A percentile compares a stretch with the other conserved stretches of the same genome.
phyloP scores from a whole-genome alignment of 37 sponge, comb jelly and placozoan species.

The Cladorhizidae sp. region DNA sequence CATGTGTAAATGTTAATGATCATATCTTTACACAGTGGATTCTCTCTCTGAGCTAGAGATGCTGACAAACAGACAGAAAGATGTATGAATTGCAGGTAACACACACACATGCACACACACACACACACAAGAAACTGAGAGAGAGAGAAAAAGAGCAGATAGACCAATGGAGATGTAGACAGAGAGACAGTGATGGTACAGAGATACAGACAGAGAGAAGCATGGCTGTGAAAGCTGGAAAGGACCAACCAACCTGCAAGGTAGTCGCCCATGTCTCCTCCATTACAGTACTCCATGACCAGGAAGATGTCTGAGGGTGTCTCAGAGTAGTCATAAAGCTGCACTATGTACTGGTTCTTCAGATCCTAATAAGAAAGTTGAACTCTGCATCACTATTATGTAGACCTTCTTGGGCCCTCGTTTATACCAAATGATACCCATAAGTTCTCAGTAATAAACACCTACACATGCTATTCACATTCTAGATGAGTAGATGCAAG shows the following conservation, averaged over 20 bases:
- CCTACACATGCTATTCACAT: no score
- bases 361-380: constrained; percentile 57
- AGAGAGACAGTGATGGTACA: background rate
- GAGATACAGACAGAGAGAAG: background rate
- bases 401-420: no score
- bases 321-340: constrained; percentile 62
- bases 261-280: constrained; percentile 88
- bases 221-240: no score
- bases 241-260: constrained; percentile 49
- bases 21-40: background rate
- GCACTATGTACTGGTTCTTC: constrained; percentile 71
- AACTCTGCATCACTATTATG: no score
- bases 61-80: no score
- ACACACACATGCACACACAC: no score
- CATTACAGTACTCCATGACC: constrained; percentile 87
- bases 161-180: background rate
- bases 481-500: no score
- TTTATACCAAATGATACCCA: no score
- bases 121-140: no score
- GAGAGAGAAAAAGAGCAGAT: background rate
- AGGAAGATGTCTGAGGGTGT: constrained; percentile 35
- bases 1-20: background rate
- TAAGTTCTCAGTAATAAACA: no score
- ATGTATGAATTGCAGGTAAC: no score
- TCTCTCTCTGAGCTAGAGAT: background rate